A percentile compares a stretch with the other conserved stretches of the same genome.
Conservation (phyloP, 1,140 invertebrate genomes). For the Idris sp. region DNA sequence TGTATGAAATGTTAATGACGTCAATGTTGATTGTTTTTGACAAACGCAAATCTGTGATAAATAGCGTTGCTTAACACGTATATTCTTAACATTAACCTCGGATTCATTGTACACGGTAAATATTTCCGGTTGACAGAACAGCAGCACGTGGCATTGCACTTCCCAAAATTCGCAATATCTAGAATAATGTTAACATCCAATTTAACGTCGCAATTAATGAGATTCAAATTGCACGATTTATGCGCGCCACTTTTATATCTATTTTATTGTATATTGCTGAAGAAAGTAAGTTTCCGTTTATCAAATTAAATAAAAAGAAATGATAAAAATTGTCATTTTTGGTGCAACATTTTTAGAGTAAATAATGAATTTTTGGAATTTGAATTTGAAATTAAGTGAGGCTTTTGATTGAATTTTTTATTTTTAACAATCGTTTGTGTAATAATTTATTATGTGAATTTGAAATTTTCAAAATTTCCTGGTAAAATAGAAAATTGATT, state of each 20-base stretch:
- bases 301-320: too few species aligned
- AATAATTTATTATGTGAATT: too few species aligned
- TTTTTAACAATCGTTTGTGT: too few species aligned
- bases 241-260: conserved; percentile 2
- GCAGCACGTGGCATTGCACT: conserved; percentile 38
- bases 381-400: too few species aligned
- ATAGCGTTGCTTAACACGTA: conserved; percentile 15
- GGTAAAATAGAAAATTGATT: too few species aligned
- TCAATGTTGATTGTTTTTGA: conserved; percentile 13
- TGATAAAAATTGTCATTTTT: too few species aligned
- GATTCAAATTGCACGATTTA: conserved; percentile 10
- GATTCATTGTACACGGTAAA: conserved; percentile 33
- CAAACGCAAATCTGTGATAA: conserved; percentile 17
- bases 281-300: too few species aligned
- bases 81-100: conserved; percentile 37
- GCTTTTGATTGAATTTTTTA: too few species aligned
- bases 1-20: not conserved
- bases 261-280: too few species aligned
- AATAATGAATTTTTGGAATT: too few species aligned
- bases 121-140: conserved; percentile 43
- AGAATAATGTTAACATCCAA: conserved; percentile 27
- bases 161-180: conserved; percentile 26
- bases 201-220: conserved; percentile 5
- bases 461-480: too few species aligned
- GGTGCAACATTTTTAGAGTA: too few species aligned